A percentile compares a stretch with the other conserved stretches of the same genome.
These are phyloP conservation scores for Minunthozetes semirufus DNA, from an alignment of 2,888 invertebrate genomes.

Conservation along the genomic window DNA sequence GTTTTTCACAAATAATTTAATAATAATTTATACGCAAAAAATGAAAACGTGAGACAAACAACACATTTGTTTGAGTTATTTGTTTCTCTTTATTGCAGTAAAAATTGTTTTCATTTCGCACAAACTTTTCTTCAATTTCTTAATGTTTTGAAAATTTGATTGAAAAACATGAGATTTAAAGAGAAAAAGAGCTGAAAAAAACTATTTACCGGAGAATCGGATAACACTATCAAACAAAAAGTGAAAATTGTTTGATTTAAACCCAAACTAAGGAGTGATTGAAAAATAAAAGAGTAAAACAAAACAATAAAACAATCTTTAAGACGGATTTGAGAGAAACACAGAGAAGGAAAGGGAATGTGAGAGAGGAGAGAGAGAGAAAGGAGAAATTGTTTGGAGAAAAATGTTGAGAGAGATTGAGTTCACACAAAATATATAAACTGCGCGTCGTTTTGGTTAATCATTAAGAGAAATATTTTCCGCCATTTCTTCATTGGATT, in stretches of 20 bases:
- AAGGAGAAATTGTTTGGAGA: too few species aligned
- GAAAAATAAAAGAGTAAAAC: neutral
- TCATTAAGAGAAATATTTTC: neutral
- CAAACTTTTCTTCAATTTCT: neutral
- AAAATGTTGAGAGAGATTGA: too few species aligned
- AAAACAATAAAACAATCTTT: slow-evolving; percentile 3
- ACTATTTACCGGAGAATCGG: neutral
- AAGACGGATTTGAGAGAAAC: neutral
- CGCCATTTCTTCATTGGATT: neutral
- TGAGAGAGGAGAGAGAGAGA: neutral
- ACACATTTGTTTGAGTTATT: too few species aligned
- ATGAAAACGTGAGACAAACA: too few species aligned
- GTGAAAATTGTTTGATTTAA: neutral
- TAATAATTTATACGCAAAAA: too few species aligned
- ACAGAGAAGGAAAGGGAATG: neutral
- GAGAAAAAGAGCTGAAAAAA: neutral
- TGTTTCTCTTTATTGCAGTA: too few species aligned
- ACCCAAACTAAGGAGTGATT: neutral
- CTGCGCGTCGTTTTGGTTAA: neutral
- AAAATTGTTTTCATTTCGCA: too few species aligned
- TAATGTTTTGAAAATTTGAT: neutral
- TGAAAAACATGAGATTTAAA: neutral
- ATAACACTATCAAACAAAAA: neutral
- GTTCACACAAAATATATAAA: too few species aligned
- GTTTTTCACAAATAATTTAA: too few species aligned